phyloP scores from a whole-genome alignment of 2,797 vertebrate genomes.

The Bradypodion ventrale region DNA sequence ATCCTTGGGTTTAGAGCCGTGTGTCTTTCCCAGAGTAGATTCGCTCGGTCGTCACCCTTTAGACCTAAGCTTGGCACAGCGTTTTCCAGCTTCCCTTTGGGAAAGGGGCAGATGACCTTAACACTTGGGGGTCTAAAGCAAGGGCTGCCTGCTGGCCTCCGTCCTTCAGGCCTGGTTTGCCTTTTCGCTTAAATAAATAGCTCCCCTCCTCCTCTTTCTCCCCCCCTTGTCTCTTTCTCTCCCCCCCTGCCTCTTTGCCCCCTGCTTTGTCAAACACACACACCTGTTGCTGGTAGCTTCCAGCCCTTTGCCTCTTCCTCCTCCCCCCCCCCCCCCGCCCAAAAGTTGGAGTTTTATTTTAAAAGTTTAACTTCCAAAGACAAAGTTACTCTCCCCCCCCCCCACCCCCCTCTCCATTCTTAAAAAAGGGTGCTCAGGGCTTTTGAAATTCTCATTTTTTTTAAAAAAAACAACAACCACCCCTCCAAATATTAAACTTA shows the following conservation, averaged over 20 bases:
- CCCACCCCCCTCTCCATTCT: conserved; percentile 30
- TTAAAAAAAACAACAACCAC: too few species aligned
- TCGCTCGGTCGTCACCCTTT: neutral
- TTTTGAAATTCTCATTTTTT: neutral
- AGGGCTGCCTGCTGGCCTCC: neutral
- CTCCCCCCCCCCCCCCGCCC: neutral
- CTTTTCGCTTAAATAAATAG: neutral
- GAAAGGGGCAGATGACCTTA: neutral
- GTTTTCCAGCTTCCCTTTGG: neutral
- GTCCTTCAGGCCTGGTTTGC: neutral
- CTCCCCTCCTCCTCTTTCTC: neutral
- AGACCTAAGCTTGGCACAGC: too few species aligned
- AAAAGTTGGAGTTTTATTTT: neutral
- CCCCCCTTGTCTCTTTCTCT: too few species aligned
- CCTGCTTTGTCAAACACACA: neutral
- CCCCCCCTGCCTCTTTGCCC: neutral
- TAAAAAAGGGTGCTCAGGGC: neutral
- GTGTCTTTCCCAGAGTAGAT: neutral
- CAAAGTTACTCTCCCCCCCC: too few species aligned
- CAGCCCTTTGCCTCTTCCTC: neutral
- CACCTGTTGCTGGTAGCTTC: conserved; percentile 15
- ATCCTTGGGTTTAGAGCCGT: neutral
- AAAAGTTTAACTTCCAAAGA: neutral
- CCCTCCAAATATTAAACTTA: neutral
- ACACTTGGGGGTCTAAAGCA: neutral